phyloP scores from a whole-genome alignment of 2,113 vertebrate genomes.

The Otis tarda region DNA sequence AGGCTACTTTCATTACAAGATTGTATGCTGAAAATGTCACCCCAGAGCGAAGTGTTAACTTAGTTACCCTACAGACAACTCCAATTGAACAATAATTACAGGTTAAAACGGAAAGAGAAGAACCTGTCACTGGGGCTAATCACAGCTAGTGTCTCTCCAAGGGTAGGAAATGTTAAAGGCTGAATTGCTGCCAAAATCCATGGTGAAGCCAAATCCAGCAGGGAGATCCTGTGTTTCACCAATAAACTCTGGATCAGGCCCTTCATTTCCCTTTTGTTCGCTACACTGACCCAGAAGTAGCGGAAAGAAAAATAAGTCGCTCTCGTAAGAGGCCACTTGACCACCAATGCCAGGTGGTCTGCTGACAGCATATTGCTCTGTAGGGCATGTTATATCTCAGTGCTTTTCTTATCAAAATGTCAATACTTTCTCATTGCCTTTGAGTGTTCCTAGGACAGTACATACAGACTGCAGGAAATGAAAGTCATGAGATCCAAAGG shows the following conservation, averaged over 20 bases:
- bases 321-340: background rate
- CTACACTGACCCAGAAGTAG: background rate
- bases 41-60: background rate
- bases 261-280: background rate
- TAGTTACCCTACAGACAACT: background rate
- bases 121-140: background rate
- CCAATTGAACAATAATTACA: background rate
- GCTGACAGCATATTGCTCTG: background rate
- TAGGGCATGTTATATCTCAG: background rate
- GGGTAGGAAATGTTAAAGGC: background rate
- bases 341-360: background rate
- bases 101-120: background rate
- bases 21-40: background rate
- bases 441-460: slow-evolving; percentile 34
- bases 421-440: slow-evolving; percentile 44
- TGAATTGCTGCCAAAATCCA: slow-evolving; percentile 1
- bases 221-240: background rate
- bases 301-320: background rate
- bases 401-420: slow-evolving; percentile 54
- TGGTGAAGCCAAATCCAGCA: background rate
- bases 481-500: slow-evolving; percentile 22
- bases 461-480: background rate
- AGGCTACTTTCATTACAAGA: background rate
- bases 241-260: background rate
- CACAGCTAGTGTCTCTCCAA: background rate